Evolutionary conservation across 1,140 invertebrate species (phyloP), one percentile per base, ranked within the genome.

Genomic region (Nilaparvata lugens): DNA sequence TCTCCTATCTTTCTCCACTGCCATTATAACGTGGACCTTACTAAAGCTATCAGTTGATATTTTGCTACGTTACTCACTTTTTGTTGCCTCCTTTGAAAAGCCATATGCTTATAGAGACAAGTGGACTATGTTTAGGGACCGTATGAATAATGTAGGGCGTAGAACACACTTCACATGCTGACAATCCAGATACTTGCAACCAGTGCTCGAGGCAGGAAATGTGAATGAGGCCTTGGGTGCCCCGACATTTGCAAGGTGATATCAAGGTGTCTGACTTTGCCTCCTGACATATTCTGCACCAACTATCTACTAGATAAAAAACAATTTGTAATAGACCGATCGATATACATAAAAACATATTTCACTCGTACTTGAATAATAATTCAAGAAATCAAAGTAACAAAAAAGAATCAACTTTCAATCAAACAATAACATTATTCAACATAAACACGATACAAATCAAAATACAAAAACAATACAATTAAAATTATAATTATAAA

Each of bases 271-370:
- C 45, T 18, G 45, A 48, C 18, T 18, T 48, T 2, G 45, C 16
- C 21, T 48, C 45, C 18, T 48, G 45, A 48, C 45, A 48, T 48
- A 48, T 48, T 48, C 45, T 18, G 45, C 45, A 48, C 45, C 45
- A 48, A 16, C 45, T 48, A 7, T 48, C 45, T 19, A 48, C 21
- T 54, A 25, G 7, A 9, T 1, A 54, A 25, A 21, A 35, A 35
- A 7, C 25, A 28, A 28, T 28, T n/a, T n/a, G n/a, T n/a, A n/a
- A n/a, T n/a, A n/a, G n/a, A n/a, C n/a, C n/a, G n/a, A n/a, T n/a
- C n/a, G n/a, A n/a, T n/a, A n/a, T n/a, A n/a, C n/a, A n/a, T n/a
- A n/a, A n/a, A n/a, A n/a, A n/a, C n/a, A n/a, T n/a, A n/a, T n/a
- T n/a, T n/a, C n/a, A n/a, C n/a, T n/a, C n/a, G n/a, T n/a, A n/a